These are phyloP conservation scores for Sinocyclocheilus anophthalmus DNA, from an alignment of 2,113 vertebrate species.

Conservation along the genomic window DNA sequence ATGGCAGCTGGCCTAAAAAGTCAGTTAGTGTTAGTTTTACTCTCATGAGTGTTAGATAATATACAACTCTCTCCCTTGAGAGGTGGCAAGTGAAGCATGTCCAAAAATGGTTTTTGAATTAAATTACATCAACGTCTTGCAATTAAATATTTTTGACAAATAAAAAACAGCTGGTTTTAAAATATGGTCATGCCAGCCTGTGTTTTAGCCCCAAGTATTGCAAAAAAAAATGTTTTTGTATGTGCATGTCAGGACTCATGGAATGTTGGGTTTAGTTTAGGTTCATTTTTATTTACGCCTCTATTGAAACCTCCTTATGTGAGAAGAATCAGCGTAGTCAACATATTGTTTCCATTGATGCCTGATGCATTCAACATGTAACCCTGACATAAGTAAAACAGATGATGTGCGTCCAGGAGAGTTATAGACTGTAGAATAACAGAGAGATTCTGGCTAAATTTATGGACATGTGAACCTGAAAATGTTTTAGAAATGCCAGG, in stretches of 20 bases:
- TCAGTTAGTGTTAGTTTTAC: conserved; percentile 50
- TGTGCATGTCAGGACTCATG: conserved; percentile 18
- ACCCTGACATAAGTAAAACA: conserved; percentile 62
- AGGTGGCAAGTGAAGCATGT: conserved; percentile 36
- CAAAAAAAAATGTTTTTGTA: conserved; percentile 47
- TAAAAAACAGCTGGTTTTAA: neutral
- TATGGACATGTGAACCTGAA: conserved; percentile 9
- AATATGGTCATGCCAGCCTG: conserved; percentile 33
- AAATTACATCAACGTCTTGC: conserved; percentile 34
- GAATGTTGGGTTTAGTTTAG: conserved; percentile 49
- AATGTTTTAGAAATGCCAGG: neutral
- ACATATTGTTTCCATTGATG: conserved; percentile 64
- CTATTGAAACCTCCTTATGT: conserved; percentile 49
- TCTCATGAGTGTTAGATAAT: conserved; percentile 57
- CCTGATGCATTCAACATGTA: conserved; percentile 51
- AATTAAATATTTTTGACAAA: conserved; percentile 48
- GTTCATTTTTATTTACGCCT: conserved; percentile 61
- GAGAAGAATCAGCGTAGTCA: conserved; percentile 44
- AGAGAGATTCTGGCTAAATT: conserved; percentile 10
- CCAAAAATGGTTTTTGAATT: conserved; percentile 39
- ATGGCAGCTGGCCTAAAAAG: conserved; percentile 52
- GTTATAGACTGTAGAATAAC: conserved; percentile 41
- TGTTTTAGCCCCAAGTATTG: conserved; percentile 33
- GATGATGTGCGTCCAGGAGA: conserved; percentile 46
- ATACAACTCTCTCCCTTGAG: conserved; percentile 29